Evolutionary conservation across 2,797 vertebrate species (phyloP), one percentile per base, ranked within the genome.

Genomic region (Thaleichthys pacificus): DNA sequence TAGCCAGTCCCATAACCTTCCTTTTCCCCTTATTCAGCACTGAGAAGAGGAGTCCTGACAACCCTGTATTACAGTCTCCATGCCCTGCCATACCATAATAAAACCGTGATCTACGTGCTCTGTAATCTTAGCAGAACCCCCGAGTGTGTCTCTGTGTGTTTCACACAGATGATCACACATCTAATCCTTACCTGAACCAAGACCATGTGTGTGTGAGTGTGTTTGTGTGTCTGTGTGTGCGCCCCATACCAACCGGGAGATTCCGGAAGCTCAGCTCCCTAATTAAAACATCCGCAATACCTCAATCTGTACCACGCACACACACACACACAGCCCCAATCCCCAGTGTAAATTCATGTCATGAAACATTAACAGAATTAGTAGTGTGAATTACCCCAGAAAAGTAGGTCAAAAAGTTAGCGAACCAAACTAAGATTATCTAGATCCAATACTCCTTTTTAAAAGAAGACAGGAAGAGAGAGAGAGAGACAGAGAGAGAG

Each of bases 371-470:
- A 78, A 74, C 64, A 9, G 47, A 60, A 68, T 65, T 65, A 66
- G 32, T 68, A 66, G 76, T 67, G 17, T 35, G 30, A 68, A 24
- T 69, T 63, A 68, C 47, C 24, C 63, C 19, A 38, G 62, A 47
- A 71, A 75, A 30, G 32, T 71, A 70, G 76, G 66, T 71, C 57
- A 78, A 61, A 68, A 64, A 76, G 69, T 76, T 76, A 62, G 38
- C 42, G 65, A 71, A 71, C 24, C 65, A 71, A 71, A 67, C 56
- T 24, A 54, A 54, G 35, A 57, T 65, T 22, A 42, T 63, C 47
- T 26, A 54, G 26, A 54, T 57, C 54, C 66, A 69, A 58, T 69
- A 35, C 24, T 8, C 30, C 2, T 30, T 12, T 1, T 15, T 4
- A 54, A 21, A 22, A 58, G 19, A 32, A 38, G 17, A 61, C 11